Evolutionary conservation across 2,888 invertebrate species (phyloP), one percentile per base, ranked within the genome.

Genomic region (Temnothorax ravouxi): DNA sequence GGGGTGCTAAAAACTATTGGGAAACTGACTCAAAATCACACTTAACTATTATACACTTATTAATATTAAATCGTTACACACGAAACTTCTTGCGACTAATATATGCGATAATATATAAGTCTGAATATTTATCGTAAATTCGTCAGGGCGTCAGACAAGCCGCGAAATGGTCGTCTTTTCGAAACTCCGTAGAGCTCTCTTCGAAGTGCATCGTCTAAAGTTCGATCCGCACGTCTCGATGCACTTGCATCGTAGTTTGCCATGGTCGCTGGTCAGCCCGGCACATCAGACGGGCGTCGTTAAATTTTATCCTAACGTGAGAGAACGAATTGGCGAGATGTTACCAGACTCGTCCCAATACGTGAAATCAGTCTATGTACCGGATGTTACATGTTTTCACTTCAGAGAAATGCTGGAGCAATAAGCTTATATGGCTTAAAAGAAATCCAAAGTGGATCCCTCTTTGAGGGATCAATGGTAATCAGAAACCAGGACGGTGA

Each of bases 301-400:
- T 62, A 84, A 72, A 54, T 84, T 75, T 61, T 88, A 90, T n/a
- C 75, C 74, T 9, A 85, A 82, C 66, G 71, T 81, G 9, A 85
- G 71, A 50, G 80, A 89, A 15, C 79, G 84, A 41, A 88, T 91
- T 75, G 74, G 72, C 38, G 86, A 88, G 44, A 77, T 64, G 64
- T 8, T 77, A 4, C 6, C 61, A 8, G 18, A 76, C 21, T 18
- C 21, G n/a, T 18, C 2, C 8, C 21, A 9, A 34, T 69, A 86
- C 2, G 29, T n/a, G 3, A 75, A 54, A 54, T 38, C 69, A 15
- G n/a, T 67, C 8, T 83, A 84, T 38, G 80, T 86, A 4, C 41
- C 86, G 29, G 84, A 91, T 29, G 29, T 85, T 2, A 83, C 29
- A 15, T 89, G 90, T n/a, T 72, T 56, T 34, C 88, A 90, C 21